Evolutionary conservation across 2,113 vertebrate species (phyloP).

Genomic region (Anas platyrhynchos): DNA sequence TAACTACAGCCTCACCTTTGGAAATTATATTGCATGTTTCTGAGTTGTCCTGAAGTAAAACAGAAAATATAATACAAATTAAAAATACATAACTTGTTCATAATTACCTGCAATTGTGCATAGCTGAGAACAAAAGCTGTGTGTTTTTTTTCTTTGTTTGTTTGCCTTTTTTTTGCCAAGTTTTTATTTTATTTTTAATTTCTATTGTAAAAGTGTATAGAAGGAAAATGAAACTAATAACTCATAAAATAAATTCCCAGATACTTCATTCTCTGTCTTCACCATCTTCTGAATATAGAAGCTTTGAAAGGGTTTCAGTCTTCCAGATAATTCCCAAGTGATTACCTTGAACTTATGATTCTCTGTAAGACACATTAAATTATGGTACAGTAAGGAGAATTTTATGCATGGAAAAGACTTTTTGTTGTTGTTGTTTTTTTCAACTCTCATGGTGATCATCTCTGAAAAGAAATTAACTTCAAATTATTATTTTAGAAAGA

Average conservation of each 20-base stretch:
- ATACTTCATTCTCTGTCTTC: neutral
- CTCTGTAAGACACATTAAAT: neutral
- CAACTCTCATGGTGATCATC: neutral
- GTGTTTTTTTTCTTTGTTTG: neutral
- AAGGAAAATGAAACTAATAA: neutral
- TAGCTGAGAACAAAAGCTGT: neutral
- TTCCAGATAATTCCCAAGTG: neutral
- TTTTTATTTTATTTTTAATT: neutral
- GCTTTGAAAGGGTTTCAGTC: neutral
- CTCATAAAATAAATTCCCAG: neutral
- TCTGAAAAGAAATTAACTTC: neutral
- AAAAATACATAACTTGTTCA: neutral
- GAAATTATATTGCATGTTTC: neutral
- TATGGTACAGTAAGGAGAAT: neutral
- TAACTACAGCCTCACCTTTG: neutral
- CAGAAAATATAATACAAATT: slow-evolving; percentile 8
- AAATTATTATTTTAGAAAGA: neutral
- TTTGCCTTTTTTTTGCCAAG: too few species aligned
- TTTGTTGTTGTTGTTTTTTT: too few species aligned
- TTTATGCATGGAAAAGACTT: neutral
- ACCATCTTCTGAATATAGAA: neutral
- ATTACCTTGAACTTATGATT: neutral
- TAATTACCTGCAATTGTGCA: neutral
- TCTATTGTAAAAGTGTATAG: neutral
- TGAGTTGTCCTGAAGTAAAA: neutral